phyloP scores from a whole-genome alignment of 2,888 invertebrate genomes.

The Leptinotarsa juncta region DNA sequence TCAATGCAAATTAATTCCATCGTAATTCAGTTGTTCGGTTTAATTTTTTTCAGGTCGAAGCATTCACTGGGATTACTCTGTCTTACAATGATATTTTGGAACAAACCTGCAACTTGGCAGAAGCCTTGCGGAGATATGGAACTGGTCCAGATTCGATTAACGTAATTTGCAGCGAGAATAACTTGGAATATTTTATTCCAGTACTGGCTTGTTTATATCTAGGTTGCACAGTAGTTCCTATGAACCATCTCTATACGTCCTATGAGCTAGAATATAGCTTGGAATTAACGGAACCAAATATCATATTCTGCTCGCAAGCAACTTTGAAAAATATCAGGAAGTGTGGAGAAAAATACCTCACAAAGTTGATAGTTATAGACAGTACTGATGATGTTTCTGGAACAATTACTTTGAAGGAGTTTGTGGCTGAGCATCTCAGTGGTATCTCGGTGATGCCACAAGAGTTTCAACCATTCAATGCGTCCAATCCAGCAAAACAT shows the following conservation, averaged over 20 bases:
- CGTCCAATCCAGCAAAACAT: constrained; percentile 51
- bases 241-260: constrained; percentile 47
- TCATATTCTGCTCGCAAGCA: constrained; percentile 74
- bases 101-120: constrained; percentile 49
- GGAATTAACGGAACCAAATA: constrained; percentile 74
- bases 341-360: constrained; percentile 39
- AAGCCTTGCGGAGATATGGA: constrained; percentile 47
- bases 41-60: not conserved
- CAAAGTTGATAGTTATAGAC: not conserved
- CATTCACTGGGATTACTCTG: not conserved
- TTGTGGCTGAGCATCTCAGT: not conserved
- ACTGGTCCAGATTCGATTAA: constrained; percentile 47
- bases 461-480: constrained; percentile 39
- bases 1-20: no score
- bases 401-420: not conserved
- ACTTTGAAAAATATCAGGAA: constrained; percentile 70
- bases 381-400: not conserved
- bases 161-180: constrained; percentile 55
- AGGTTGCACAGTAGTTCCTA: constrained; percentile 51
- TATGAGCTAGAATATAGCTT: constrained; percentile 67
- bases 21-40: no score
- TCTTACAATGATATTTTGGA: constrained; percentile 47
- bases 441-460: not conserved
- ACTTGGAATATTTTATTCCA: constrained; percentile 50
- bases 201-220: constrained; percentile 53